Base-by-base conservation (phyloP, 1,140 invertebrate genomes). In the Papilio polyxenes region DNA sequence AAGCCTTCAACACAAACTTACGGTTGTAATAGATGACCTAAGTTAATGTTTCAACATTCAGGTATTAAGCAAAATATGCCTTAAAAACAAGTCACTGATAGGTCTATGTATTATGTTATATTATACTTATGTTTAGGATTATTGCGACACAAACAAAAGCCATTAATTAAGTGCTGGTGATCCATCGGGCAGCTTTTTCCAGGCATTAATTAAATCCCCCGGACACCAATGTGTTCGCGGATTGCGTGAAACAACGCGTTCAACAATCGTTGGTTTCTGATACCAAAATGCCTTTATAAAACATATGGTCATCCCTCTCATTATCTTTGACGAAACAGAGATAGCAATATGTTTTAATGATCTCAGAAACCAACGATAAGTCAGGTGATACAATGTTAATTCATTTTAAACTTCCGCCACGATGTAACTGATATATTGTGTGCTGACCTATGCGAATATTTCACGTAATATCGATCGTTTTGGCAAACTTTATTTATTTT, bases 111-210 rank as follows among this genome's bases (percentile, higher is more conserved):
- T 72, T 20, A n/a, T 23, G 5, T 62, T 7, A n/a, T 31, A 1
- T 31, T 51, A 59, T 59, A 59, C 17, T 9, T 59, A 20, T 56
- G 4, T n/a, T 17, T 56, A 56, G 20, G 40, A 75, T 51, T 72
- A 82, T 74, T n/a, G 17, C 9, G 31, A 37, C 13, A 72, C 65
- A 72, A 72, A 72, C 65, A 72, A 72, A 72, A 40, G 31, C 65
- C 65, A 72, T 72, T 72, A 72, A 72, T 72, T 72, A 72, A 72
- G 9, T 11, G 13, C 13, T 13, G 11, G 65, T 72, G 65, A 72
- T 72, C 65, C 65, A 72, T 72, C 65, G 40, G 65, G 8, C 23
- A 40, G 65, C 65, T 37, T 72, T 72, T 72, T 72, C 65, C 65
- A 72, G 11, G 4, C 23, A 72, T 72, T 72, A 72, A 72, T 72